Evolutionary conservation across 2,113 vertebrate genomes (phyloP), one percentile per base, ranked within the genome.

Genomic region (Cichladusa arquata): DNA sequence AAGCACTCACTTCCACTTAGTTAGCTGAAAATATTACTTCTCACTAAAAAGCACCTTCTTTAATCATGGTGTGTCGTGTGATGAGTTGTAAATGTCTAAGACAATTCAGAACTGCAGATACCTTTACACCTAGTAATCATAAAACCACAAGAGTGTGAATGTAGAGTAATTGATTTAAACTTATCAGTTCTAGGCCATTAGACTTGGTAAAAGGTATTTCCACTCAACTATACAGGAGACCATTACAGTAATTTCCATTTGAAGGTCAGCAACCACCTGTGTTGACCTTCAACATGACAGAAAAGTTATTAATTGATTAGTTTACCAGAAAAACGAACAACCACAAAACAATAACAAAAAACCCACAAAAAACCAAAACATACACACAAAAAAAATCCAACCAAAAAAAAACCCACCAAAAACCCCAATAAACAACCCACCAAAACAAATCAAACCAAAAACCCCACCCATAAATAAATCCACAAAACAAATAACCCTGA

Each of bases 101-200:
- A 70, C 34, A 90, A 92, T 76, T 81, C 90, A 89, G 53, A 91
- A 67, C 53, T 79, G 61, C 57, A 89, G 72, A 81, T 45, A 87
- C 42, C 29, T 89, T 92, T 81, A 81, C 47, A 78, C n/a, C 22
- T 44, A 51, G 61, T 89, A 93, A 76, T 82, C 78, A 87, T 76
- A 95, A 91, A 96, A 91, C 40, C 48, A 76, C 24, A 82, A 34
- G 61, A 62, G 64, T 96, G 87, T 94, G 78, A 96, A 93, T 78
- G 60, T 31, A 86, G 67, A 81, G 79, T 88, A 93, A 89, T 73
- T 3, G 9, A 84, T 88, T 94, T 88, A 86, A 89, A 92, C 65
- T 83, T 92, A 78, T 91, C 65, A 89, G 86, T 91, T 96, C 84
- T 89, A 92, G 80, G 44, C 47, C 86, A 91, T 91, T 96, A 92